Conservation (phyloP, 2,113 vertebrate species). For the Emberiza fucata region DNA sequence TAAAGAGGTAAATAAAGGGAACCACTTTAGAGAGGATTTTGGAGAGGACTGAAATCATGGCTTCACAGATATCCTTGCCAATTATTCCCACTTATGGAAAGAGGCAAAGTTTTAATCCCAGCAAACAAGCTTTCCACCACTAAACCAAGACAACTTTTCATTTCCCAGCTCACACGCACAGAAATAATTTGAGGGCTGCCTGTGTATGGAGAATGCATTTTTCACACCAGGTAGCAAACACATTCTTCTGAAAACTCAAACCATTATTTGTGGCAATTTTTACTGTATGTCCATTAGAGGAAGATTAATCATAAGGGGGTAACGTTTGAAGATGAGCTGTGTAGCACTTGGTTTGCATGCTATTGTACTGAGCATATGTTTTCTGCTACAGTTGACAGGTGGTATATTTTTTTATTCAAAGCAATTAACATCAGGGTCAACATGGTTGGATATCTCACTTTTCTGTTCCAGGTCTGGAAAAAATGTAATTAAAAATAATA, state of each 20-base stretch:
- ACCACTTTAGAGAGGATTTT: background rate
- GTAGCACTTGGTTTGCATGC: background rate
- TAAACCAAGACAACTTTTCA: background rate
- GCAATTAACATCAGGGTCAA: slow-evolving; percentile 31
- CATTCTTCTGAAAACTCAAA: background rate
- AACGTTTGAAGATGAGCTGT: background rate
- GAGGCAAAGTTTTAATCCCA: background rate
- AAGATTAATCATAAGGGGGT: background rate
- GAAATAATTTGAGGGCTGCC: background rate
- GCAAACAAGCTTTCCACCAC: background rate
- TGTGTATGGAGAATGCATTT: background rate
- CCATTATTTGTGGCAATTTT: background rate
- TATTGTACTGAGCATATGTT: background rate
- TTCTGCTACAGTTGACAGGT: slow-evolving; percentile 13
- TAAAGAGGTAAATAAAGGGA: background rate
- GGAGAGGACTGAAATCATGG: background rate
- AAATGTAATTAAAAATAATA: slow-evolving; percentile 23
- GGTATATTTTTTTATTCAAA: background rate
- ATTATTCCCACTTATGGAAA: background rate
- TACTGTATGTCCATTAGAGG: background rate
- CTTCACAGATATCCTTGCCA: background rate
- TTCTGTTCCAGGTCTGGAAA: background rate
- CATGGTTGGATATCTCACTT: background rate
- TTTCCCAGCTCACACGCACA: background rate
- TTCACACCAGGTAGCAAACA: background rate